These are phyloP conservation scores for Dioctria rufipes DNA, from an alignment of 2,888 invertebrate genomes.

Conservation along the genomic window DNA sequence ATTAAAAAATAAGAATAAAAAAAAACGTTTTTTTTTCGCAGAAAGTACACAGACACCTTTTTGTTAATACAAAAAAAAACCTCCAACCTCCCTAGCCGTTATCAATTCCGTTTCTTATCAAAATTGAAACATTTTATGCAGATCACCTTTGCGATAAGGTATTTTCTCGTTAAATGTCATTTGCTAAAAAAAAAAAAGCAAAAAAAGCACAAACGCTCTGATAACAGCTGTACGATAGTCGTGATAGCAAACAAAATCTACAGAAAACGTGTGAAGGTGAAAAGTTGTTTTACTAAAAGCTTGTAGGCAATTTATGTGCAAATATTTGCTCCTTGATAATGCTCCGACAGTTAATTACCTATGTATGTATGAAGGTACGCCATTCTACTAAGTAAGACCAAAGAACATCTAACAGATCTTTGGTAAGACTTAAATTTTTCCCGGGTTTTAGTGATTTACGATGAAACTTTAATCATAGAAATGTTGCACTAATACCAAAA, in stretches of 20 bases:
- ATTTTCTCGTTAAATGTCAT: neutral
- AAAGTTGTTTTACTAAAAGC: neutral
- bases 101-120: neutral
- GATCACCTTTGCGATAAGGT: neutral
- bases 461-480: no score
- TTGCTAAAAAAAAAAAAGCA: neutral
- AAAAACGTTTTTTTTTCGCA: no score
- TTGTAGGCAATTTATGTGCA: neutral
- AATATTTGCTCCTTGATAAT: conserved; percentile 2
- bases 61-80: no score
- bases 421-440: no score
- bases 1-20: no score
- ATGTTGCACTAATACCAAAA: no score
- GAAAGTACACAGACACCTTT: no score
- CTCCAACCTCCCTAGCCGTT: neutral
- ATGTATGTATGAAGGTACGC: no score
- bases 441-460: no score
- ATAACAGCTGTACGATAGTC: neutral
- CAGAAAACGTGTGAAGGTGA: neutral
- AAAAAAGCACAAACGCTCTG: neutral
- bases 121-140: neutral
- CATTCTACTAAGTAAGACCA: no score
- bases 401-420: no score
- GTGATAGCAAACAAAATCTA: neutral
- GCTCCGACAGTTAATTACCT: neutral